Percentiles rank a stretch among this genome's conserved stretches.
Evolutionary conservation across 2,888 invertebrate genomes (phyloP).

Genomic region (Pristionchus mayeri): DNA sequence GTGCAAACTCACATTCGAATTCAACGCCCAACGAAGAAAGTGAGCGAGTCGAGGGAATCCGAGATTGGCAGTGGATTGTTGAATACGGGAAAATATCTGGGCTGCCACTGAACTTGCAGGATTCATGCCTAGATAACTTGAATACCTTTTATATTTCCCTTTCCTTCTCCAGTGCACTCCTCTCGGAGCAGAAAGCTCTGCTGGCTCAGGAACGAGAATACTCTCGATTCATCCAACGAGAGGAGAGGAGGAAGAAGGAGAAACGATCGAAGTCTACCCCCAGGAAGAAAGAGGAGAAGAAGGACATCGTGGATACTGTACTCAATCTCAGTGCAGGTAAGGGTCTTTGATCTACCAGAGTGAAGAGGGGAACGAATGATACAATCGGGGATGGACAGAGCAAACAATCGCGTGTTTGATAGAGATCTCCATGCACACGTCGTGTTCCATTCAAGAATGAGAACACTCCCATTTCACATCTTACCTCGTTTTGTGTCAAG

Average conservation of each 20-base stretch:
- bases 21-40: not conserved
- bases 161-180: not conserved
- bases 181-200: constrained; percentile 27
- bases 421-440: not conserved
- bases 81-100: not conserved
- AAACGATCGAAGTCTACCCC: constrained; percentile 2
- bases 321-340: constrained; percentile 38
- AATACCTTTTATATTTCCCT: too few relatives aligned
- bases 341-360: not conserved
- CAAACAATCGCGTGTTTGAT: not conserved
- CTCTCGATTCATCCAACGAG: not conserved
- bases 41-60: not conserved
- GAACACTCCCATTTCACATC: too few relatives aligned
- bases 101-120: not conserved
- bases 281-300: not conserved
- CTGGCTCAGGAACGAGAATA: constrained; percentile 34
- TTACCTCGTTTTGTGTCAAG: too few relatives aligned
- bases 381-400: not conserved
- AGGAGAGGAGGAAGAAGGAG: constrained; percentile 24
- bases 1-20: constrained; percentile 21
- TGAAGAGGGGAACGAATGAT: not conserved
- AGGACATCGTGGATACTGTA: constrained; percentile 45
- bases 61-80: too few relatives aligned
- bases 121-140: too few relatives aligned
- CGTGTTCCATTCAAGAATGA: not conserved